These are phyloP conservation scores for Larimichthys crocea DNA, from an alignment of 2,113 vertebrate species.

Conservation along the genomic window DNA sequence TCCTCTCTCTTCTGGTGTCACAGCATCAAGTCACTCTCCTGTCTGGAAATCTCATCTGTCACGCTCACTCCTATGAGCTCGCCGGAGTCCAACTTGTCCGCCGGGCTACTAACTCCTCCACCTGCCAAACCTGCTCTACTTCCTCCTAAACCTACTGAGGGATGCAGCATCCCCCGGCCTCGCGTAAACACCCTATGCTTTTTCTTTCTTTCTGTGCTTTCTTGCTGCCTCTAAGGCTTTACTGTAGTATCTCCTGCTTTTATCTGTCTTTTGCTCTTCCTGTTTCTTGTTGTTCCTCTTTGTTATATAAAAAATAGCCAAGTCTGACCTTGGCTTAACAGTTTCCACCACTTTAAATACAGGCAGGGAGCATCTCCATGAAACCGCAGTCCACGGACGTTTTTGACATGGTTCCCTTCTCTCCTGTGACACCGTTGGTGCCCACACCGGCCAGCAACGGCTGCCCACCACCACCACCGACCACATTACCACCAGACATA, in stretches of 20 bases:
- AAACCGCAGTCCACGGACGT: slow-evolving; percentile 91
- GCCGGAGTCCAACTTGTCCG: slow-evolving; percentile 89
- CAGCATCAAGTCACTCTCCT: slow-evolving; percentile 89
- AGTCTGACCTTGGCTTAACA: not conserved
- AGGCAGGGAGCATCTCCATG: slow-evolving; percentile 89
- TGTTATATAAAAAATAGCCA: not conserved
- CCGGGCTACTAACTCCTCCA: slow-evolving; percentile 88
- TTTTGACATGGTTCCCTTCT: slow-evolving; percentile 99
- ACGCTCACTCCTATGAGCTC: slow-evolving; percentile 92
- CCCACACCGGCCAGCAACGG: slow-evolving; percentile 90
- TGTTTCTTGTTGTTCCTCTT: slow-evolving; percentile 5
- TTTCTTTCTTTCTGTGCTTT: slow-evolving; percentile 2
- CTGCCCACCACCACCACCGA: slow-evolving; percentile 90
- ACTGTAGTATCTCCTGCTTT: slow-evolving; percentile 48
- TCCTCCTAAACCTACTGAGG: slow-evolving; percentile 83
- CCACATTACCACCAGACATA: slow-evolving; percentile 89
- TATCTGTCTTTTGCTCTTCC: not conserved
- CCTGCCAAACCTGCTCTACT: slow-evolving; percentile 87
- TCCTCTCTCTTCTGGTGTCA: slow-evolving; percentile 91
- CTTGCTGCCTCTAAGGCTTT: not conserved
- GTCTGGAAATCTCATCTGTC: slow-evolving; percentile 92
- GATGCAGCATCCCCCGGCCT: slow-evolving; percentile 88
- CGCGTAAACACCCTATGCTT: slow-evolving; percentile 83
- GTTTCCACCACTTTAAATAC: slow-evolving; percentile 35
- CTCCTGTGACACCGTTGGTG: slow-evolving; percentile 89